Base-by-base conservation (phyloP, 2,113 vertebrate species). In the Protomyctophum bolini region DNA sequence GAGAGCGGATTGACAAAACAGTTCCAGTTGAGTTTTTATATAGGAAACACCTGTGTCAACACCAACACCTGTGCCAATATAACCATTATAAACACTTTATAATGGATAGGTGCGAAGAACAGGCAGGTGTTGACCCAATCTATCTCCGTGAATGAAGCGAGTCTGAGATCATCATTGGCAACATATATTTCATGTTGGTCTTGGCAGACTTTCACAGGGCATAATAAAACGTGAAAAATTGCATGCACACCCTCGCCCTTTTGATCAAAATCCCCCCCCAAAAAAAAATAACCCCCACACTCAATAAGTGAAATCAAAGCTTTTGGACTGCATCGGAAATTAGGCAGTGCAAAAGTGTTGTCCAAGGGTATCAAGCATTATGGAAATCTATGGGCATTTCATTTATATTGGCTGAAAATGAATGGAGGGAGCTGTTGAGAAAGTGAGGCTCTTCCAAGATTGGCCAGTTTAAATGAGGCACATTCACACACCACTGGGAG, bases 161-260 rank as follows among this genome's bases (percentile, higher is more conserved):
- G 56, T 21, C 73, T 88, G 85, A 88, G 81, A 64, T 88, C 83
- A 86, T 86, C 84, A 73, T 62, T 89, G 87, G 88, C 81, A 79
- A 60, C 14, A 2, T 47, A 33, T 49, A 69, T 73, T 59, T 54
- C 41, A 74, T 76, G 80, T 86, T 87, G 74, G 73, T 80, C 68
- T 88, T 90, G 87, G 90, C 79, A 72, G 67, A 51, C 59, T 7
- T 66, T 70, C 54, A 64, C 65, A 72, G 48, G 65, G 58, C 60
- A 81, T 74, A 82, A 79, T 82, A 86, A 79, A 68, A 81, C 33
- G 57, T 74, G 77, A 76, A 80, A 71, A 56, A 70, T 70, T 67
- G 79, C 68, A 76, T 21, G 64, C 71, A 75, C 62, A 47, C 21
- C 66, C 58, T 79, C 79, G 33, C 33, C 63, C 72, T 68, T 81